These are phyloP conservation scores for Belonocnema kinseyi DNA, from an alignment of 1,140 invertebrate genomes.

Conservation along the genomic window DNA sequence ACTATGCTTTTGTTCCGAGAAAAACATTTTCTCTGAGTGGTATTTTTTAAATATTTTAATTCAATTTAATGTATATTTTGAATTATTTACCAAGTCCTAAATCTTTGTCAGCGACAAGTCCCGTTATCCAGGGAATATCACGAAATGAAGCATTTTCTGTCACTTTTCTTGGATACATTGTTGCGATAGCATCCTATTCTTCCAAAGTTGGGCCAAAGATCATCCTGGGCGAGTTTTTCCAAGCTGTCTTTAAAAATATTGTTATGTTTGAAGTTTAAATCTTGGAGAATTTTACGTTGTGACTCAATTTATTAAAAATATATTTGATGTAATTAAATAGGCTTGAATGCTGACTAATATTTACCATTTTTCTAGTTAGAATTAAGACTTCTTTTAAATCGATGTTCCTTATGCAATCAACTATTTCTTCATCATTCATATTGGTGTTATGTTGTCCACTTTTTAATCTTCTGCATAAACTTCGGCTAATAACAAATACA, in stretches of 20 bases:
- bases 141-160: conserved; percentile 54
- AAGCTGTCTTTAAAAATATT: not conserved
- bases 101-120: conserved; percentile 63
- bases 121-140: conserved; percentile 67
- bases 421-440: conserved; percentile 43
- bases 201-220: conserved; percentile 65
- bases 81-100: conserved; percentile 54
- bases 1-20: no score
- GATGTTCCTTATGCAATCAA: conserved; percentile 55
- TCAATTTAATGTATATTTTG: conserved; percentile 28
- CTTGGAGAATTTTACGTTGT: no score
- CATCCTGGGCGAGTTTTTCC: conserved; percentile 19
- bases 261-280: not conserved
- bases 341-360: not conserved
- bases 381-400: conserved; percentile 24
- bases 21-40: no score
- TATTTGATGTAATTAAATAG: not conserved
- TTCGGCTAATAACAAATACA: no score
- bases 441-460: not conserved
- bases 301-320: not conserved
- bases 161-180: conserved; percentile 53
- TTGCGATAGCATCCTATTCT: conserved; percentile 60
- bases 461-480: no score
- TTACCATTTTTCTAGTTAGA: conserved; percentile 10
- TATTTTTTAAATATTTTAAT: conserved; percentile 10